Conservation (phyloP, 1,140 invertebrate genomes). For the Atta cephalotes region DNA sequence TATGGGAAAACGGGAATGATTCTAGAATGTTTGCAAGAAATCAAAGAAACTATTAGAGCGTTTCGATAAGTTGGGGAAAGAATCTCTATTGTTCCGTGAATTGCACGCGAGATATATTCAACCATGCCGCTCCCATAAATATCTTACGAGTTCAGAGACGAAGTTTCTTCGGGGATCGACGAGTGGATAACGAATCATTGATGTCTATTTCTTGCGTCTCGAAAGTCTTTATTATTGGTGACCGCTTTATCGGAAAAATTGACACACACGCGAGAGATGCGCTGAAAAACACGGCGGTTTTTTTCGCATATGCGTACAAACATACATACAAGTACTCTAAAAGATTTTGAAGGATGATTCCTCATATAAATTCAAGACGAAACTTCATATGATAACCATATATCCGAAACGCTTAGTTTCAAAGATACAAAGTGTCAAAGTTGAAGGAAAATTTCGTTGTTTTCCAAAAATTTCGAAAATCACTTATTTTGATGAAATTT, state of each 20-base stretch:
- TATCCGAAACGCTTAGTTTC: no score
- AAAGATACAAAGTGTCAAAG: no score
- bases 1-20: neutral
- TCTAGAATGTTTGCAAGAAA: neutral
- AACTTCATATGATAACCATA: no score
- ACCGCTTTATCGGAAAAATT: neutral
- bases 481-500: no score
- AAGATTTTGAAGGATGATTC: no score
- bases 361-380: no score
- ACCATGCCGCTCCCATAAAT: neutral
- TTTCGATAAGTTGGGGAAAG: constrained; percentile 25
- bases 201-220: constrained; percentile 27
- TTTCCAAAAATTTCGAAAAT: no score
- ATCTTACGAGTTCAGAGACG: neutral
- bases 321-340: no score
- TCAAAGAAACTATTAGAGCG: neutral
- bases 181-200: neutral
- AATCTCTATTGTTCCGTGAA: neutral
- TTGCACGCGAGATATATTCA: neutral
- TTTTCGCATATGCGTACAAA: neutral
- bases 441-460: no score
- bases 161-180: neutral
- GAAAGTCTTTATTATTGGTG: constrained; percentile 38
- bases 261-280: neutral
- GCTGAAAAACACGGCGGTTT: neutral